These are phyloP conservation scores for Muschampia plurimacula DNA, from an alignment of 2,888 invertebrate genomes.

Conservation along the genomic window DNA sequence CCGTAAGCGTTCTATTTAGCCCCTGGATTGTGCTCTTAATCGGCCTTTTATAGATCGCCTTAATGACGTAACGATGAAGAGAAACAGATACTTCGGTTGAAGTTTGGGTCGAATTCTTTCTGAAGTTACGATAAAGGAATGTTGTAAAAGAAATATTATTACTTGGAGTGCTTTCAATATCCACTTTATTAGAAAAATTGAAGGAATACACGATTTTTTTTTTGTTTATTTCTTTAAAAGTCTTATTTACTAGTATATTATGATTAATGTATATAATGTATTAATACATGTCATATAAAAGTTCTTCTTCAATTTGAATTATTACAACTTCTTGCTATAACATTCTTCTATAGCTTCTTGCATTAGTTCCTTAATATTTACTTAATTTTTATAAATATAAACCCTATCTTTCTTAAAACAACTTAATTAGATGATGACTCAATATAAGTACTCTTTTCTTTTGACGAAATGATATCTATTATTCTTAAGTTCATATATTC, in stretches of 20 bases:
- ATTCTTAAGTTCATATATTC: no score
- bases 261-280: no score
- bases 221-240: not conserved
- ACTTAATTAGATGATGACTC: no score
- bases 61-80: constrained; percentile 28
- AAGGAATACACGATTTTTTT: not conserved
- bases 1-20: constrained; percentile 34
- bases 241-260: not conserved
- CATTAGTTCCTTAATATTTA: no score
- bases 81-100: constrained; percentile 22
- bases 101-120: constrained; percentile 14
- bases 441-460: no score
- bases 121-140: constrained; percentile 12
- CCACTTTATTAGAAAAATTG: not conserved
- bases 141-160: constrained; percentile 7
- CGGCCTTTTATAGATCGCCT: constrained; percentile 36
- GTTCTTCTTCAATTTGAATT: no score
- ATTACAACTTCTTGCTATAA: no score
- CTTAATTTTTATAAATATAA: no score
- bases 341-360: no score
- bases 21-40: constrained; percentile 34
- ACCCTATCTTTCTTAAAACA: no score
- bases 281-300: no score
- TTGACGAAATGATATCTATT: no score
- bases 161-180: not conserved